Base-by-base conservation (phyloP, 2,113 vertebrate genomes). In the Physeter macrocephalus region DNA sequence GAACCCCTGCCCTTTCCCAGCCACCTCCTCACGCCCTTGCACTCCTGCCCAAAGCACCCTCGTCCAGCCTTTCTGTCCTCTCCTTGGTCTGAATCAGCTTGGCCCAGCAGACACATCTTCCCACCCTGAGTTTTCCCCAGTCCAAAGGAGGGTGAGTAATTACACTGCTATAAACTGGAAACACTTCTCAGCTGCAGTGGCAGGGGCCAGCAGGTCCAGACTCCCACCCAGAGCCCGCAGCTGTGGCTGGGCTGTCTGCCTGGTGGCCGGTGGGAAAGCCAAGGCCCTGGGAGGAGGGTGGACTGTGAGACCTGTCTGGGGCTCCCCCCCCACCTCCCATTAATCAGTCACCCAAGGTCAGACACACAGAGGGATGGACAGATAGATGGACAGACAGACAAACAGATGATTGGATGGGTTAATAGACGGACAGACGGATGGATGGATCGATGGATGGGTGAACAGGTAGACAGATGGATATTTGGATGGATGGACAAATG, bases 191-290 rank as follows among this genome's bases (percentile, higher is more conserved):
- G 84, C 83, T 46, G 77, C 82, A 62, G 94, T 4, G n/a, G 39
- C 39, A 7, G 59, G 57, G 84, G 95, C 88, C 94, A 95, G 84
- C 18, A 31, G 91, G 62, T 49, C 93, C 84, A 72, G 64, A 49
- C 77, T 72, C 96, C 88, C 81, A 72, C 54, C 88, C 23, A 0
- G 74, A 90, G 69, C 90, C 81, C 90, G 11, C 62, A 96, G 94
- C 93, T 90, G 90, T 43, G 88, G 43, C 80, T 84, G 96, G 94
- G 96, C 88, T 18, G 43, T 75, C 90, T 94, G 91, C 88, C 94
- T 90, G 85, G 62, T 5, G 85, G 67, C 34, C 1, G 1, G 67
- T 3, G 15, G 78, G 59, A n/a, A 64, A 49, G 54, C 71, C 43
- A 64, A 72, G 46, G 41, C 82, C 54, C 62, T 13, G 34, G 49